Conservation (phyloP, 2,113 vertebrate species). For the Paramisgurnus dabryanus region DNA sequence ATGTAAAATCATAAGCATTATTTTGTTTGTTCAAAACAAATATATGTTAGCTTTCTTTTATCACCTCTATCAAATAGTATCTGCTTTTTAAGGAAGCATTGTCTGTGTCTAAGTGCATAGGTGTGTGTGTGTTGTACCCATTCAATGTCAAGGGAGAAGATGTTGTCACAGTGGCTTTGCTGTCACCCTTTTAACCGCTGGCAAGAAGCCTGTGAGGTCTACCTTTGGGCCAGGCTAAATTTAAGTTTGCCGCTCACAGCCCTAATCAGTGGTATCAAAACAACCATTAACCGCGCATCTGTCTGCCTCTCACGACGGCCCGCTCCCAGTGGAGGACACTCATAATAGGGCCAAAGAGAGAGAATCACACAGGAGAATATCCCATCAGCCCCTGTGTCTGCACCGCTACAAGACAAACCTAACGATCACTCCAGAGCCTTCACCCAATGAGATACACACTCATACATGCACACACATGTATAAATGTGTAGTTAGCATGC, state of each 20-base stretch:
- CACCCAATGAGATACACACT: not conserved
- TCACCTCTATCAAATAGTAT: not conserved
- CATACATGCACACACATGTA: conserved; percentile 24
- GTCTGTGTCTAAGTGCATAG: not conserved
- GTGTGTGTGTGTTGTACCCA: conserved; percentile 32
- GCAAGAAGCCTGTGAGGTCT: conserved; percentile 54
- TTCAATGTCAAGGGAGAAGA: conserved; percentile 25
- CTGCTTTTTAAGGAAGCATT: conserved; percentile 21
- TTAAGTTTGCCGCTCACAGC: conserved; percentile 61
- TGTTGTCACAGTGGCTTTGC: conserved; percentile 47
- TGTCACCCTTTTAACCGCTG: conserved; percentile 55
- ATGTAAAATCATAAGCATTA: too few species aligned
- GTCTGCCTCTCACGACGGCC: conserved; percentile 44
- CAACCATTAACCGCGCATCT: conserved; percentile 71
- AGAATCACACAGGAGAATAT: conserved; percentile 33
- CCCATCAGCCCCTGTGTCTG: conserved; percentile 49
- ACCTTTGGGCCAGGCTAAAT: conserved; percentile 58
- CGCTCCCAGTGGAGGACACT: conserved; percentile 34
- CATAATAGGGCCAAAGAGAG: conserved; percentile 42
- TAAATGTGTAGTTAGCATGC: conserved; percentile 1
- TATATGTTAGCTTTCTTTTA: not conserved
- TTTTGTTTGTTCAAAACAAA: too few species aligned
- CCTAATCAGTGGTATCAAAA: conserved; percentile 72
- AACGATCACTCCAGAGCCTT: conserved; percentile 50
- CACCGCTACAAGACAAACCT: conserved; percentile 39